phyloP scores from a whole-genome alignment of 2,113 vertebrate genomes.

The Nycticebus coucang region DNA sequence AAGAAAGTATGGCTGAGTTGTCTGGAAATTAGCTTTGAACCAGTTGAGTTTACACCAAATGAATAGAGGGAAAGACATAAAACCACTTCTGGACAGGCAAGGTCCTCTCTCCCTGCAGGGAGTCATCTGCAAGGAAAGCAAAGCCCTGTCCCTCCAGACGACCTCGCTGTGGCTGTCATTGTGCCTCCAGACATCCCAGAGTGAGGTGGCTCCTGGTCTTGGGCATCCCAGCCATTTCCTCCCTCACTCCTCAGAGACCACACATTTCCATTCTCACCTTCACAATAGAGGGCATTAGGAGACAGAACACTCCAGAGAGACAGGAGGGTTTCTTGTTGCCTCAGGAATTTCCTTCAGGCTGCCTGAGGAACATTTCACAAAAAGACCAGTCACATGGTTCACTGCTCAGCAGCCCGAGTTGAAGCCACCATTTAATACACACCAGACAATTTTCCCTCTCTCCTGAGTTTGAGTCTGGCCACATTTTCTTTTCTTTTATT shows the following conservation, averaged over 20 bases:
- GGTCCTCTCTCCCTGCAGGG: background rate
- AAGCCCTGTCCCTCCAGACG: background rate
- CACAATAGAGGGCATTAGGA: background rate
- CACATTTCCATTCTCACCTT: slow-evolving; percentile 23
- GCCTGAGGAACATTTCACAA: slow-evolving; percentile 50
- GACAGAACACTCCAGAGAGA: slow-evolving; percentile 38
- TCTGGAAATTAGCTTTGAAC: background rate
- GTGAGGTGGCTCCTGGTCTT: background rate
- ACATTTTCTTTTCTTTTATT: slow-evolving; percentile 8
- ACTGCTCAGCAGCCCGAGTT: background rate
- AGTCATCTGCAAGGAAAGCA: background rate
- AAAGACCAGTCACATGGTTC: slow-evolving; percentile 52
- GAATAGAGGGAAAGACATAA: background rate
- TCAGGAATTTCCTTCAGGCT: slow-evolving; percentile 59
- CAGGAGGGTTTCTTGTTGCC: slow-evolving; percentile 37
- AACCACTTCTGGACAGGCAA: background rate
- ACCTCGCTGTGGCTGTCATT: background rate
- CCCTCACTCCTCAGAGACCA: background rate
- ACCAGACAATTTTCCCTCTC: background rate
- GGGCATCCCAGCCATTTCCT: background rate
- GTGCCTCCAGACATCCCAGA: background rate
- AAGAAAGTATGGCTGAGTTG: background rate
- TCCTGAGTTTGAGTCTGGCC: background rate
- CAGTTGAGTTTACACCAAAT: background rate
- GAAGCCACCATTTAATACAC: slow-evolving; percentile 12